Conservation (phyloP, 2,888 invertebrate species). For the Nomada ruficornis region DNA sequence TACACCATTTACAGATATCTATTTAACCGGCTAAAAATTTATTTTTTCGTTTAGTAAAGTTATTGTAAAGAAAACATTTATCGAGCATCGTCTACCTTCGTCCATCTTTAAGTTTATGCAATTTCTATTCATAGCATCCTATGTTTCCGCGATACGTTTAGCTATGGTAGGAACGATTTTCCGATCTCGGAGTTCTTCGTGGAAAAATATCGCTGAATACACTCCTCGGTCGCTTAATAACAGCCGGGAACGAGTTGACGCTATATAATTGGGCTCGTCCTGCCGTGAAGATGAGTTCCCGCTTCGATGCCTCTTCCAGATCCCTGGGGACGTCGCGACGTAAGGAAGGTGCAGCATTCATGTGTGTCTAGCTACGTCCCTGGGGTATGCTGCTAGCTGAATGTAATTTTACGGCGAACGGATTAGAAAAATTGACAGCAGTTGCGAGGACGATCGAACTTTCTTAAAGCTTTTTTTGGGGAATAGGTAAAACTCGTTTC, state of each 20-base stretch:
- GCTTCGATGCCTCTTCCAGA: conserved; percentile 37
- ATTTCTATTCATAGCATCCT: too few relatives aligned
- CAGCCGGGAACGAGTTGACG: conserved; percentile 59
- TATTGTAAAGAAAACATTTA: too few relatives aligned
- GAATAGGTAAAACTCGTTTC: background rate
- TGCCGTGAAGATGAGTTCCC: conserved; percentile 64
- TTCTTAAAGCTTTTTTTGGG: background rate
- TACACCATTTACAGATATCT: too few relatives aligned
- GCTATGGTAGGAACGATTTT: background rate
- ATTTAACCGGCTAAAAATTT: too few relatives aligned
- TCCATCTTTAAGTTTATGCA: too few relatives aligned
- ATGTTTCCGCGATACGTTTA: too few relatives aligned
- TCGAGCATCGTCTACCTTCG: too few relatives aligned
- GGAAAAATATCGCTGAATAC: background rate
- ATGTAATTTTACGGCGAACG: conserved; percentile 74
- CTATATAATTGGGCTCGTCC: conserved; percentile 70
- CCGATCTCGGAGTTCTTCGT: background rate
- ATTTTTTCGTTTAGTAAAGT: too few relatives aligned
- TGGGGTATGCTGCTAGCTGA: conserved; percentile 31
- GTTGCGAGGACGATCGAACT: conserved; percentile 3
- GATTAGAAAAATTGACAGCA: conserved; percentile 72
- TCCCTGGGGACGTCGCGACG: conserved; percentile 29
- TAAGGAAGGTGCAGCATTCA: background rate
- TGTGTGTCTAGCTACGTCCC: background rate
- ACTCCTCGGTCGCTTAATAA: conserved; percentile 43